Evolutionary conservation across 2,888 invertebrate genomes (phyloP), one percentile per base, ranked within the genome.

Genomic region (Clanis bilineata): DNA sequence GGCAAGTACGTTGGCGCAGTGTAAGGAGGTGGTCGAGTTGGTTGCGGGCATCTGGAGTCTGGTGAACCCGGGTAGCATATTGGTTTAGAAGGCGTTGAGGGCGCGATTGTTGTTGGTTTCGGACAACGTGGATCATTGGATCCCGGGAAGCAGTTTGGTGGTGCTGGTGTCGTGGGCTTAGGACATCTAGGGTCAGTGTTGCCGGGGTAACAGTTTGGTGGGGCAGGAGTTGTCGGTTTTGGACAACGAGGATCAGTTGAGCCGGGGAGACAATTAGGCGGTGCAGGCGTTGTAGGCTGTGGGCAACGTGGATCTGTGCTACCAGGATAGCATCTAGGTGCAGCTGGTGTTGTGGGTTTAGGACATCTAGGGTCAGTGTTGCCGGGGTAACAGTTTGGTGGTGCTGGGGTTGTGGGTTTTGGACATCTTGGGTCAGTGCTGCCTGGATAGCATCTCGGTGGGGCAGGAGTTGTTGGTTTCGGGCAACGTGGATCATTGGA

Each of bases 41-140:
- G 81, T 57, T 45, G 0, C 0, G 73, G 71, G 10, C 73, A 73
- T 0, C 66, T 21, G 0, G 69, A 59, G 47, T 72, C 72, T 15
- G 67, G 64, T 21, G 62, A 63, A 0, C 73, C 72, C 3, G 72
- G 70, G 58, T 68, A 76, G 32, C 72, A 72, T 3, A 56, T 60
- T 25, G 73, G 69, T n/a, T 65, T 36, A 12, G 66, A 58, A 0
- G 78, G 79, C n/a, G n/a, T n/a, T n/a, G n/a, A n/a, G n/a, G n/a
- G n/a, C n/a, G n/a, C n/a, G n/a, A n/a, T n/a, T 39, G 84, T 60
- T 72, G 68, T 45, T 70, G 79, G 69, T 81, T 82, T 23, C 39
- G 69, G 54, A 76, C 77, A 54, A 66, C 80, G 41, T 62, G 80
- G n/a, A n/a, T n/a, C n/a, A n/a, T n/a, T n/a, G n/a, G n/a, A n/a